Evolutionary conservation across 2,888 invertebrate genomes (phyloP), one percentile per base, ranked within the genome.

Genomic region (Bombylius major): DNA sequence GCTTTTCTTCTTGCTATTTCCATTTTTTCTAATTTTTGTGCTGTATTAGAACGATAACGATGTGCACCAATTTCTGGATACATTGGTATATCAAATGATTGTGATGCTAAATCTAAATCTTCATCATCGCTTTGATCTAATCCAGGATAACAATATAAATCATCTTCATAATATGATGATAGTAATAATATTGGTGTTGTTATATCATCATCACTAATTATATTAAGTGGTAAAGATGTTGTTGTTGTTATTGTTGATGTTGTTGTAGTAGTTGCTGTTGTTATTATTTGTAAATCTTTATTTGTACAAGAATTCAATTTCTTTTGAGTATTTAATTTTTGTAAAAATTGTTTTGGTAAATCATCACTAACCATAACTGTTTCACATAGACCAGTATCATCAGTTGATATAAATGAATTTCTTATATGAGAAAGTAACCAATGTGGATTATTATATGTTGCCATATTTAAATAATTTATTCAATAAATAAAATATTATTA

Each of bases 311-410:
- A 45, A 45, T 48, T 56, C 61, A 74, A 51, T 31, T 47, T 51
- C 13, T 51, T 55, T 42, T 51, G 47, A 42, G 47, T 51, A 54
- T 47, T 44, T 55, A 62, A 51, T 44, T 48, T 78, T 55, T 76
- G 72, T 58, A 78, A 75, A 56, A 82, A 72, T 62, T 80, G 77
- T 66, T 79, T 81, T 32, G 88, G 85, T 64, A 87, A 79, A 73
- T 89, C 84, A 70, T 93, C 91, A 55, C 87, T 86, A 42, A 87
- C 81, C 87, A 95, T 92, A 54, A 94, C 88, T 66, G 88, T 82
- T 73, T 96, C 95, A 73, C 93, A 93, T 79, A 93, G 86, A 56
- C 94, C 90, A 65, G 95, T 93, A 74, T 96, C 95, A 76, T 97
- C 96, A 32, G 93, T 91, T 33, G 92, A 89, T 69, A 96, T 90